These are phyloP conservation scores for Pseudomyrmex pallidus DNA, from an alignment of 1,140 invertebrate genomes.

Conservation along the genomic window DNA sequence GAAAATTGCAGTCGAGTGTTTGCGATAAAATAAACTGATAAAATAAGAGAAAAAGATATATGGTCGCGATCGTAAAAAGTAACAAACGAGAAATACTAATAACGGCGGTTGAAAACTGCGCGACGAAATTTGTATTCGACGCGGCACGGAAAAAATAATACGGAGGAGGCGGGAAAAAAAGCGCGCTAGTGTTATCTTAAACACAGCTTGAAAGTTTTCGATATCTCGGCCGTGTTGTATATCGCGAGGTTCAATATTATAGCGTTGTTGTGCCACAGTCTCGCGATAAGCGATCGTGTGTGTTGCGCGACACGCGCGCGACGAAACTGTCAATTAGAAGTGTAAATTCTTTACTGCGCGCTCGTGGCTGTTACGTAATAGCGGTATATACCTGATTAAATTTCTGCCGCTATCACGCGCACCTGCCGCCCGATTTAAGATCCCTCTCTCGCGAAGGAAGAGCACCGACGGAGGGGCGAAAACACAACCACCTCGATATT, in stretches of 20 bases:
- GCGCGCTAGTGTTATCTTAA: too few species aligned
- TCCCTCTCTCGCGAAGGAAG: slow-evolving; percentile 63
- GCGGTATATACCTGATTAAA: slow-evolving; percentile 60
- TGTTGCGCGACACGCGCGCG: not conserved
- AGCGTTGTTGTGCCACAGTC: too few species aligned
- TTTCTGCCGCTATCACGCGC: slow-evolving; percentile 53
- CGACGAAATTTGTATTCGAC: too few species aligned
- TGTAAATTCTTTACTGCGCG: slow-evolving; percentile 57
- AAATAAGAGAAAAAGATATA: too few species aligned
- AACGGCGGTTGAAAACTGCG: too few species aligned
- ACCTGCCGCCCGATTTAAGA: slow-evolving; percentile 63
- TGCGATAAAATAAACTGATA: not conserved
- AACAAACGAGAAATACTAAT: too few species aligned
- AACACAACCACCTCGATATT: slow-evolving; percentile 36
- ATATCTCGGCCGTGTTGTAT: not conserved
- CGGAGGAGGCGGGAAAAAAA: too few species aligned
- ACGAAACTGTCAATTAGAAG: slow-evolving; percentile 60
- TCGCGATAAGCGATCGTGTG: not conserved
- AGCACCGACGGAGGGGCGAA: slow-evolving; percentile 18
- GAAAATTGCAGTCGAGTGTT: not conserved
- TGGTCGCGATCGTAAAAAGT: too few species aligned
- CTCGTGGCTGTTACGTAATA: slow-evolving; percentile 42
- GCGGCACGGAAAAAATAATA: too few species aligned
- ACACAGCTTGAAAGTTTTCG: not conserved
- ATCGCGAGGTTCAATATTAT: not conserved